Percentiles rank a stretch among this genome's conserved stretches.
Evolutionary conservation across 2,888 invertebrate species (phyloP).

Genomic region (Eristalis pertinax): DNA sequence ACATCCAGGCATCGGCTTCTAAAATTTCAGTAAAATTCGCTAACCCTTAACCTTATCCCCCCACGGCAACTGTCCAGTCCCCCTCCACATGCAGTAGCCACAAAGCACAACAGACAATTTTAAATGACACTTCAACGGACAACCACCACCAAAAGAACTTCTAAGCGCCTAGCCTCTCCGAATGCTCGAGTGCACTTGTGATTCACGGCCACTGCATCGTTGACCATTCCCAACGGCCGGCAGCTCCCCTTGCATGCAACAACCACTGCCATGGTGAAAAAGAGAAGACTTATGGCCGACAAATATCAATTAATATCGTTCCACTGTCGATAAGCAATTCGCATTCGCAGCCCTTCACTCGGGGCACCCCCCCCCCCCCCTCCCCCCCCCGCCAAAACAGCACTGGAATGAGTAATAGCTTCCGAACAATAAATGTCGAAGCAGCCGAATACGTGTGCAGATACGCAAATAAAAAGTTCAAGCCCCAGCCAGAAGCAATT

Average conservation of each 20-base stretch:
- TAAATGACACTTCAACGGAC: too few relatives aligned
- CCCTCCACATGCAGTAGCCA: too few relatives aligned
- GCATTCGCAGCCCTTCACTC: not conserved
- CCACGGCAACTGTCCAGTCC: too few relatives aligned
- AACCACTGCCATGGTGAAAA: not conserved
- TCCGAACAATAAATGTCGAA: slow-evolving; percentile 70
- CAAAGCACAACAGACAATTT: too few relatives aligned
- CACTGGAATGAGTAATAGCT: slow-evolving; percentile 71
- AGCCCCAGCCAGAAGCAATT: slow-evolving; percentile 53
- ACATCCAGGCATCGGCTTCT: too few relatives aligned
- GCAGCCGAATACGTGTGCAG: slow-evolving; percentile 10
- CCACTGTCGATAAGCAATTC: slow-evolving; percentile 57
- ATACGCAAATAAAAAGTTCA: not conserved
- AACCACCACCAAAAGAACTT: too few relatives aligned
- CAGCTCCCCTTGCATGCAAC: not conserved
- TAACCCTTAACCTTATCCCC: too few relatives aligned
- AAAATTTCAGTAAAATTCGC: too few relatives aligned
- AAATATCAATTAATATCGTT: slow-evolving; percentile 70
- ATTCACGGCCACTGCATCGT: not conserved
- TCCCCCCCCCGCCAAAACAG: slow-evolving; percentile 5
- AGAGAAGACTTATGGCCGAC: slow-evolving; percentile 22
- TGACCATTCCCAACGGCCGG: not conserved
- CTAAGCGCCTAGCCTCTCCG: not conserved
- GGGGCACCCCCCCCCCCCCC: slow-evolving; percentile 15
- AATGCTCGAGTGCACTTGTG: not conserved